Evolutionary conservation across 2,797 vertebrate species (phyloP).

Genomic region (Lemur catta): DNA sequence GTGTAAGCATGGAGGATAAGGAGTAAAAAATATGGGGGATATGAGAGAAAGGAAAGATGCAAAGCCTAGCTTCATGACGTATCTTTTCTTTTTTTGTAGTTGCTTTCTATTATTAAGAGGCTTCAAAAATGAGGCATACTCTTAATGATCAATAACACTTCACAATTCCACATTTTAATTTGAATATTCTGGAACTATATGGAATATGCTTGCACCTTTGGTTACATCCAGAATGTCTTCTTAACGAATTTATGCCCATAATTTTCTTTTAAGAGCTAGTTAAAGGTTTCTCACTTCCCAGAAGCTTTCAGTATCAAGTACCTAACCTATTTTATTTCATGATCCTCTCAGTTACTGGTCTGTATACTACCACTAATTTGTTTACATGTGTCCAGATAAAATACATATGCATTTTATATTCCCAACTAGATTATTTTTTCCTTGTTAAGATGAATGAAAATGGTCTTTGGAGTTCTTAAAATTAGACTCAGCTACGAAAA

Average conservation of each 20-base stretch:
- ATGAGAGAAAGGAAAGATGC: not conserved
- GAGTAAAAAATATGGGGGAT: not conserved
- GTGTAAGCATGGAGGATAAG: not conserved
- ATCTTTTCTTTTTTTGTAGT: not conserved
- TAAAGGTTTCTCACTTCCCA: constrained; percentile 29
- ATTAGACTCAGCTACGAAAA: not conserved
- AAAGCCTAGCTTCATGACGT: not conserved
- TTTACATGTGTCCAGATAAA: not conserved
- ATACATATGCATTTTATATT: not conserved
- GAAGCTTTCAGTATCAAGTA: not conserved
- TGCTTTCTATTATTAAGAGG: constrained; percentile 10
- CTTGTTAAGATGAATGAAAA: constrained; percentile 26
- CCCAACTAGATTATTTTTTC: not conserved
- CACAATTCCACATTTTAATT: not conserved
- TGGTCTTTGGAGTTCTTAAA: constrained; percentile 13
- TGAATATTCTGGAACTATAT: constrained; percentile 31
- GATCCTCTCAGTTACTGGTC: not conserved
- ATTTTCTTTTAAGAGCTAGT: constrained; percentile 21
- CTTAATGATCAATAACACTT: not conserved
- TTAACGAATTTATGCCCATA: constrained; percentile 10
- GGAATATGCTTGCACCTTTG: not conserved
- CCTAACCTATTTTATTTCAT: constrained; percentile 2
- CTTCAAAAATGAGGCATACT: not conserved
- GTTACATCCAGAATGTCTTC: not conserved
- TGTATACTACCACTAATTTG: not conserved